Evolutionary conservation across 2,888 invertebrate genomes (phyloP).

Genomic region (Glaucopsyche alexis): DNA sequence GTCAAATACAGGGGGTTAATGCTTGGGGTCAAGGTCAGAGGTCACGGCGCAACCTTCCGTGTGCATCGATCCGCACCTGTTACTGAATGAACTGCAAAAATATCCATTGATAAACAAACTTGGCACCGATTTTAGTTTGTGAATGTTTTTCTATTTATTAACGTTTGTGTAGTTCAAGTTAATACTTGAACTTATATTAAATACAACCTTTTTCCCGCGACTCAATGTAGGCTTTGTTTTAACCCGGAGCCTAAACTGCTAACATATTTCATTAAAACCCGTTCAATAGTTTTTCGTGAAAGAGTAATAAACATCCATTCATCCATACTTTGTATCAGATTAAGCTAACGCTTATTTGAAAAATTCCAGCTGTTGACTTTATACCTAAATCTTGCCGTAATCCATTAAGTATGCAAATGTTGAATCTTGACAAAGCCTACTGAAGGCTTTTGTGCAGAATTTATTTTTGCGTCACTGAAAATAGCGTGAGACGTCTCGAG

Average conservation of each 20-base stretch:
- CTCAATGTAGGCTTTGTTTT: too few species aligned
- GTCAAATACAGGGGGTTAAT: too few species aligned
- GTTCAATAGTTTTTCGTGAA: too few species aligned
- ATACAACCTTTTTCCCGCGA: too few species aligned
- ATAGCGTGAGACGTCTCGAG: conserved; percentile 2
- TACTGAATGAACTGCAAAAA: conserved; percentile 24
- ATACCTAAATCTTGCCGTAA: not conserved
- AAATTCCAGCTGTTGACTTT: not conserved
- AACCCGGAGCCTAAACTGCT: too few species aligned
- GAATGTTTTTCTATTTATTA: not conserved
- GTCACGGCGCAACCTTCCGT: conserved; percentile 48
- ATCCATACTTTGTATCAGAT: not conserved
- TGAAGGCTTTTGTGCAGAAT: not conserved
- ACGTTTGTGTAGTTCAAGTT: too few species aligned
- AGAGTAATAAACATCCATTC: too few species aligned
- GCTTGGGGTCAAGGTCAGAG: conserved; percentile 38
- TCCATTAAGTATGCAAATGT: not conserved
- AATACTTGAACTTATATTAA: too few species aligned
- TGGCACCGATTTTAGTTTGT: not conserved
- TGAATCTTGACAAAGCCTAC: not conserved
- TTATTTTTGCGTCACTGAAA: conserved; percentile 7
- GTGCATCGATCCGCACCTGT: conserved; percentile 33
- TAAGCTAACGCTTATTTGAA: not conserved
- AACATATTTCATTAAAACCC: too few species aligned
- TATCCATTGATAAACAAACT: not conserved